Percentiles rank a stretch among this genome's conserved stretches.
phyloP scores from a whole-genome alignment of 2,797 vertebrate genomes.

The Nyctalus aviator region DNA sequence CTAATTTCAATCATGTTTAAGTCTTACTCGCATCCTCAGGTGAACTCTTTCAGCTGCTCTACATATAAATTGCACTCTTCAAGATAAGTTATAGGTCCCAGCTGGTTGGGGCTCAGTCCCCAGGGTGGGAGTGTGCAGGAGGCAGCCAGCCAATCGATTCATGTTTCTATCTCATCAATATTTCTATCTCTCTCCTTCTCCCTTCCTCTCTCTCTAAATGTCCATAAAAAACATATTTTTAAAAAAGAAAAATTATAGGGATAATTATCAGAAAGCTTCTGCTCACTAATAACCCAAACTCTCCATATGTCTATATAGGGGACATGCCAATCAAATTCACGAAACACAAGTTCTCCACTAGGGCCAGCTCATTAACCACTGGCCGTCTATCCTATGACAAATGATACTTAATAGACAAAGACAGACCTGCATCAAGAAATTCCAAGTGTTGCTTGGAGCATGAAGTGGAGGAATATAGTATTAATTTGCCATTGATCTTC shows the following conservation, averaged over 20 bases:
- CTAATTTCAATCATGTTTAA: too few species aligned
- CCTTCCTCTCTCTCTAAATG: too few species aligned
- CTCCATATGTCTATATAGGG: neutral
- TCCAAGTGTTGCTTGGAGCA: neutral
- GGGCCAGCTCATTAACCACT: neutral
- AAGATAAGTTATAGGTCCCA: neutral
- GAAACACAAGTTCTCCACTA: neutral
- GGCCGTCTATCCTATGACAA: neutral
- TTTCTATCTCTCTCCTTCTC: too few species aligned
- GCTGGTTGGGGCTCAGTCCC: too few species aligned
- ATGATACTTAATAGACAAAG: neutral
- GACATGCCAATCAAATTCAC: neutral
- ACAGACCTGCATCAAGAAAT: slow-evolving; percentile 1
- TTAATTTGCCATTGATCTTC: neutral
- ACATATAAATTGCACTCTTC: neutral
- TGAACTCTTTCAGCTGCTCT: neutral
- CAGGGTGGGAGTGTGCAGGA: too few species aligned
- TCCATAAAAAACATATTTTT: too few species aligned
- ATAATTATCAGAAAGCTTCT: neutral
- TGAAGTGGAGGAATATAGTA: neutral
- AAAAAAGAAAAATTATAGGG: neutral
- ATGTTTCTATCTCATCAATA: too few species aligned
- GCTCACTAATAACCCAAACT: neutral
- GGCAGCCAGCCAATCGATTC: too few species aligned
- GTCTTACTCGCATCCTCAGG: neutral